Conservation (phyloP, 2,797 vertebrate species). For the Spinibarbus caldwelli region DNA sequence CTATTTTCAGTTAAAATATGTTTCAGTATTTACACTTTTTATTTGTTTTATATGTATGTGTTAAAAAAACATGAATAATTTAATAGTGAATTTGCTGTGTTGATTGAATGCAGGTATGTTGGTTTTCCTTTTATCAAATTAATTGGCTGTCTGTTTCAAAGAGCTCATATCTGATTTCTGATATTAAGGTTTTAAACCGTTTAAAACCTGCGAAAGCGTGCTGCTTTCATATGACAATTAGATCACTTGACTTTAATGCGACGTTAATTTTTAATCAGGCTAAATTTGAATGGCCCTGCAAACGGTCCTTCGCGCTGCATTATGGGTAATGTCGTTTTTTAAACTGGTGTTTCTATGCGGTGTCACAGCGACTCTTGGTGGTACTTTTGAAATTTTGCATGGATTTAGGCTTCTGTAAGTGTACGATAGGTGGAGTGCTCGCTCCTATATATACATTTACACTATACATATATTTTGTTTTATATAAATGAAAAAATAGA, state of each 20-base stretch:
- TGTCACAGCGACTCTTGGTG: slow-evolving; percentile 65
- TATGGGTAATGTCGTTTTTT: slow-evolving; percentile 56
- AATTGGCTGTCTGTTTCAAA: neutral
- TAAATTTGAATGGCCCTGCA: neutral
- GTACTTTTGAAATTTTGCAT: neutral
- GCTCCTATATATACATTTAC: neutral
- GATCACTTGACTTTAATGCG: neutral
- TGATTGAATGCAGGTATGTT: neutral
- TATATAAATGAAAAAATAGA: neutral
- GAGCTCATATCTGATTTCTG: neutral
- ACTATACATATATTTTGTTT: neutral
- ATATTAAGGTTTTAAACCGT: neutral
- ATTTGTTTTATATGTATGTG: neutral
- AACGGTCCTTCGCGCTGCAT: slow-evolving; percentile 34
- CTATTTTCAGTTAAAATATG: neutral
- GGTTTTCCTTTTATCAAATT: neutral
- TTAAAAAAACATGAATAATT: neutral
- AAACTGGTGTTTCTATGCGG: neutral
- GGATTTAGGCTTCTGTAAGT: slow-evolving; percentile 9
- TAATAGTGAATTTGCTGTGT: neutral
- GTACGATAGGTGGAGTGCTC: neutral
- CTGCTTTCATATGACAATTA: neutral
- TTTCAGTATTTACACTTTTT: neutral
- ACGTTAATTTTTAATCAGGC: slow-evolving; percentile 52
- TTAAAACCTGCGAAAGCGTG: neutral